Conservation (phyloP, 2,888 invertebrate species). For the Argyresthia goedartella region DNA sequence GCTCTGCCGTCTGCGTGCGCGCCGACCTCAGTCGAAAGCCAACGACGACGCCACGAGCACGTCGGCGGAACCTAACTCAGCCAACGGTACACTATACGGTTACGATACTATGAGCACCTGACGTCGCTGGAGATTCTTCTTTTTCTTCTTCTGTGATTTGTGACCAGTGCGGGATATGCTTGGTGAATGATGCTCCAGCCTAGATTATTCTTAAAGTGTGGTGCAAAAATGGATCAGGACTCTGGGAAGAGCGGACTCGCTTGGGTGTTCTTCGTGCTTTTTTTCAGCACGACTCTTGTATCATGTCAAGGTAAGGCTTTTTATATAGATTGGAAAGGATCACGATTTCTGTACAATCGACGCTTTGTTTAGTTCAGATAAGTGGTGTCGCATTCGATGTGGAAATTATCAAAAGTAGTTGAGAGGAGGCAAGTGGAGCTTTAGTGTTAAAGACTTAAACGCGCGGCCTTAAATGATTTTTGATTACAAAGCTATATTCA, state of each 20-base stretch:
- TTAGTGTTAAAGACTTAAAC: conserved; percentile 33
- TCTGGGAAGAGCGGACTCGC: conserved; percentile 10
- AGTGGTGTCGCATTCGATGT: background rate
- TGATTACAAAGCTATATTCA: no score
- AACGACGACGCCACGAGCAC: conserved; percentile 26
- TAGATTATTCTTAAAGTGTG: conserved; percentile 46
- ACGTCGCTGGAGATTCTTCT: background rate
- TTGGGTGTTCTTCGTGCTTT: conserved; percentile 19
- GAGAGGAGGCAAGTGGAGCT: background rate
- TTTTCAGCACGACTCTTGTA: conserved; percentile 30
- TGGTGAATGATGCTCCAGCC: conserved; percentile 52
- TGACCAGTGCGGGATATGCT: conserved; percentile 1
- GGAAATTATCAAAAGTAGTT: no score
- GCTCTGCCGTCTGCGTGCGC: conserved; percentile 25
- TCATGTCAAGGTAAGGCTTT: conserved; percentile 57
- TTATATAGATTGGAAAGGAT: conserved; percentile 6
- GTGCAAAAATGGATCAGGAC: conserved; percentile 28
- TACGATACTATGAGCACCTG: background rate
- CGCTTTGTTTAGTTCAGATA: background rate
- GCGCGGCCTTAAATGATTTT: conserved; percentile 14
- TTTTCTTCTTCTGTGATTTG: conserved; percentile 8
- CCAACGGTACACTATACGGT: conserved; percentile 9
- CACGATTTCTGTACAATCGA: conserved; percentile 4
- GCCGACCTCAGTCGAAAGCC: conserved; percentile 39
- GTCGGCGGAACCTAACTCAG: conserved; percentile 11